Conservation (phyloP, 2,888 invertebrate species). For the Octonoba sinensis region DNA sequence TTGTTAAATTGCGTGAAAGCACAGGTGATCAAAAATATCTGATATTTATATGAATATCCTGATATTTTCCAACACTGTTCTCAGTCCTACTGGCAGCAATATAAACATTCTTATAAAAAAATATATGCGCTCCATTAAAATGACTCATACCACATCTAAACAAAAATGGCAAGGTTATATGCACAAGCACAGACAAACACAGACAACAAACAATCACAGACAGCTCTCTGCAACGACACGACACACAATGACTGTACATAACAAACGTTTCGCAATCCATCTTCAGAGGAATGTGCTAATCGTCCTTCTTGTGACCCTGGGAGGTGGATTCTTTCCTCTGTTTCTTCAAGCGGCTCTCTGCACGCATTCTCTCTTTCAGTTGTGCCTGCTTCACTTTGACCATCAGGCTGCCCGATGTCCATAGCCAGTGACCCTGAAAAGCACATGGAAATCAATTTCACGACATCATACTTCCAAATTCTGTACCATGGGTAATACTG, state of each 20-base stretch:
- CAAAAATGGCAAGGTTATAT: too few species aligned
- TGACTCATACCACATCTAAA: too few species aligned
- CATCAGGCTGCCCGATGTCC: constrained; percentile 89
- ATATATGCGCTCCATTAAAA: too few species aligned
- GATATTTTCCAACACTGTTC: too few species aligned
- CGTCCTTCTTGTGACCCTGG: background rate
- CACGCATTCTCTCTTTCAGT: constrained; percentile 66
- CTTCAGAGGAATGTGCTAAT: background rate
- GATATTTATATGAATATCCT: too few species aligned
- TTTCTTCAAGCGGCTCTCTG: constrained; percentile 42
- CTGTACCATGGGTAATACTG: background rate
- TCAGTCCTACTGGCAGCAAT: too few species aligned
- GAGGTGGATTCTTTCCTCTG: constrained; percentile 27
- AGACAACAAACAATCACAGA: background rate
- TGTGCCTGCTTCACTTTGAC: constrained; percentile 86
- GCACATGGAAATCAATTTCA: background rate
- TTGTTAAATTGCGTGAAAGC: too few species aligned
- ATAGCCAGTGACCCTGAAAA: constrained; percentile 87
- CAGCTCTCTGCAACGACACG: background rate
- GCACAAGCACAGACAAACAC: background rate
- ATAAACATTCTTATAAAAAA: too few species aligned
- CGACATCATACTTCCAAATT: background rate
- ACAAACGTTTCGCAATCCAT: too few species aligned
- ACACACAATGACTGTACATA: background rate
- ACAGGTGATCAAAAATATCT: too few species aligned